Conservation (phyloP, 2,888 invertebrate species). For the Operophtera brumata region DNA sequence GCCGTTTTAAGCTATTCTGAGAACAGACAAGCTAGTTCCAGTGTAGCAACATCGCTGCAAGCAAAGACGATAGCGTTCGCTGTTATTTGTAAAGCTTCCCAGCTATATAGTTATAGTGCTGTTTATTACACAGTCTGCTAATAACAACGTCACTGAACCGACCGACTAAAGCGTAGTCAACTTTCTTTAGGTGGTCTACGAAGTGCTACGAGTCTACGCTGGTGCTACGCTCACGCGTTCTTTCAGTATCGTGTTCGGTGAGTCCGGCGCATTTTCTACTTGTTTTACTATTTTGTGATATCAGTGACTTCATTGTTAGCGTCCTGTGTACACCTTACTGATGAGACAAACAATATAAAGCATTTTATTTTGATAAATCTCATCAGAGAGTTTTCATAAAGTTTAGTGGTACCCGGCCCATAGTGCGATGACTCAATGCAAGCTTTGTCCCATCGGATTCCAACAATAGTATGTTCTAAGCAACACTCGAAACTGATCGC, state of each 20-base stretch:
- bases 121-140: conserved; percentile 16
- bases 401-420: conserved; percentile 58
- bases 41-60: conserved; percentile 2
- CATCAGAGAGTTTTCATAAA: conserved; percentile 42
- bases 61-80: conserved; percentile 3
- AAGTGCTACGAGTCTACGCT: conserved; percentile 12
- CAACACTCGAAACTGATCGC: conserved; percentile 40
- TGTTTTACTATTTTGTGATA: neutral
- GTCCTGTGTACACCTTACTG: conserved; percentile 20
- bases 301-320: conserved; percentile 21
- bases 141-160: conserved; percentile 24
- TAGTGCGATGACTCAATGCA: conserved; percentile 81
- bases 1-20: neutral
- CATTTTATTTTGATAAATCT: conserved; percentile 10
- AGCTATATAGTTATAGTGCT: conserved; percentile 27
- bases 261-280: neutral
- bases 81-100: conserved; percentile 27
- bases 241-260: conserved; percentile 2
- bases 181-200: neutral
- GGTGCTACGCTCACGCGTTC: conserved; percentile 16
- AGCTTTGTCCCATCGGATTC: conserved; percentile 74
- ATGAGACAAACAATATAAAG: conserved; percentile 7
- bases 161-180: neutral
- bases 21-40: conserved; percentile 2
- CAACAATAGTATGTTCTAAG: conserved; percentile 35